Percentiles rank a stretch among this genome's conserved stretches.
Conservation (phyloP, 2,113 vertebrate species). For the Aldabrachelys gigantea region DNA sequence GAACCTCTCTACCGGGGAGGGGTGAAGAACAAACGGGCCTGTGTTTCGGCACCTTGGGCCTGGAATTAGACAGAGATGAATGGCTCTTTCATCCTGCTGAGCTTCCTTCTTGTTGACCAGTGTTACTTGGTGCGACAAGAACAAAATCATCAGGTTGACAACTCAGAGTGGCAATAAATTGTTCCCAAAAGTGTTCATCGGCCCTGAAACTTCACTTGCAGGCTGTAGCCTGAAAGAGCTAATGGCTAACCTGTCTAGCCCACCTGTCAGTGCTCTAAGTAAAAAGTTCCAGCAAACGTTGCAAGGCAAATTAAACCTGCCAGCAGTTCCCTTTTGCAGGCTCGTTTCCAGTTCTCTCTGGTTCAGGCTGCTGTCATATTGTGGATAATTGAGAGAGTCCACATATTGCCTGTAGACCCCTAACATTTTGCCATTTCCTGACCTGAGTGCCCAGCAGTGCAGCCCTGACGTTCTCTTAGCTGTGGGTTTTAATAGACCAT, state of each 20-base stretch:
- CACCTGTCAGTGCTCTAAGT: background rate
- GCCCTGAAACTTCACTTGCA: background rate
- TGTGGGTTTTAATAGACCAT: accelerated
- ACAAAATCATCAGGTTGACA: background rate
- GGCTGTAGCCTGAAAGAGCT: background rate
- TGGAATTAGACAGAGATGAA: background rate
- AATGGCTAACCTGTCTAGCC: background rate
- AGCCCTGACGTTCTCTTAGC: background rate
- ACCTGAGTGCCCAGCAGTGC: accelerated
- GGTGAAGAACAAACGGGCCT: no score
- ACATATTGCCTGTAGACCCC: accelerated
- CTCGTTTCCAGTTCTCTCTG: background rate
- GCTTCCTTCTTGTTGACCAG: background rate
- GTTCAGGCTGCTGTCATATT: background rate
- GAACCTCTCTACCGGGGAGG: background rate
- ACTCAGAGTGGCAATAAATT: background rate
- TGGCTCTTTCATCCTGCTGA: background rate
- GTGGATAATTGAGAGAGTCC: background rate
- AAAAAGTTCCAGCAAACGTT: background rate
- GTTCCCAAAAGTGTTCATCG: accelerated
- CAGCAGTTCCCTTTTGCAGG: background rate
- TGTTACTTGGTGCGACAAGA: background rate
- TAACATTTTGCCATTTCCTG: accelerated
- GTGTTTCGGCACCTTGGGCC: background rate
- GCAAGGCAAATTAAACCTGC: background rate